Conservation (phyloP, 2,888 invertebrate species). For the Ophioninae sp. region DNA sequence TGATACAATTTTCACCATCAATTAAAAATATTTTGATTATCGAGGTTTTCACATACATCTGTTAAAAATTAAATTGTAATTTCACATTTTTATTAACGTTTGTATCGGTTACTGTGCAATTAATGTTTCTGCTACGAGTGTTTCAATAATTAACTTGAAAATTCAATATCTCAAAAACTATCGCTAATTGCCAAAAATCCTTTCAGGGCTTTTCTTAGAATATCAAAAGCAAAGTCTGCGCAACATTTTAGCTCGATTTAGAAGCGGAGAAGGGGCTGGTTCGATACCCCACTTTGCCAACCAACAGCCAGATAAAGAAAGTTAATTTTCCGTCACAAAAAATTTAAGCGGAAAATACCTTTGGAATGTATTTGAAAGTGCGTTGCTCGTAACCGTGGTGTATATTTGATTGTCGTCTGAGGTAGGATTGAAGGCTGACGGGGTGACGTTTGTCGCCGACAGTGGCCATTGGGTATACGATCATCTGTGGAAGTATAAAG, state of each 20-base stretch:
- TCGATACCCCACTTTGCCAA: neutral
- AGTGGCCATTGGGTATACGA: conserved; percentile 88
- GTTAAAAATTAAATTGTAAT: too few relatives aligned
- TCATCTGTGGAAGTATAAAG: conserved; percentile 89
- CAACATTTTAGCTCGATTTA: too few relatives aligned
- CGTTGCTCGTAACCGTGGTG: conserved; percentile 91
- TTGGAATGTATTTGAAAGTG: conserved; percentile 88
- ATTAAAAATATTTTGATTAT: neutral
- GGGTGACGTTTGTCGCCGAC: conserved; percentile 73
- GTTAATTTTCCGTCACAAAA: neutral
- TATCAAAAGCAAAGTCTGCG: too few relatives aligned
- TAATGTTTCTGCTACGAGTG: too few relatives aligned
- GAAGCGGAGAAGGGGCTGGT: too few relatives aligned
- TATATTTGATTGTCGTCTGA: conserved; percentile 87
- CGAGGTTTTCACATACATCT: too few relatives aligned
- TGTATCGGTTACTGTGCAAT: too few relatives aligned
- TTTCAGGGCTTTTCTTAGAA: too few relatives aligned
- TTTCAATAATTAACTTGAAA: too few relatives aligned
- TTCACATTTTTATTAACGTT: too few relatives aligned
- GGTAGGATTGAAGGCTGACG: conserved; percentile 85
- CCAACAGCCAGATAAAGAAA: neutral
- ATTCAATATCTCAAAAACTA: too few relatives aligned
- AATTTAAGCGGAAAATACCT: conserved; percentile 82
- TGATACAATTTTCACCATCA: neutral
- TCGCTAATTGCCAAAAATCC: too few relatives aligned